Evolutionary conservation across 1,140 invertebrate species (phyloP), one percentile per base, ranked within the genome.

Genomic region (Cherax destructor): DNA sequence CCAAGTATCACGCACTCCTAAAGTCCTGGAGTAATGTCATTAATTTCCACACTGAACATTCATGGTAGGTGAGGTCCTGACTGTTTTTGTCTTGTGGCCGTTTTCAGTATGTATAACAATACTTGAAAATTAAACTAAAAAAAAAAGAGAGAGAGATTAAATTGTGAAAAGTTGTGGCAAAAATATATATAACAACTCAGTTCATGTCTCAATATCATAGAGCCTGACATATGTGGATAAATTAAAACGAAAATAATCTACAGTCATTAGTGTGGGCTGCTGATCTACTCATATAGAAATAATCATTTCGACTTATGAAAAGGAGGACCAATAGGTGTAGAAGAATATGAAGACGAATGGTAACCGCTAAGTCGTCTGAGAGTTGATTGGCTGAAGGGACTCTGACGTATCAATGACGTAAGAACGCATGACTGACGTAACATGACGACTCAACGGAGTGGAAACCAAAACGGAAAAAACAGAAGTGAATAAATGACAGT

Each of bases 1-100:
- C 90, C 90, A 91, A 91, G 90, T 91, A 91, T 91, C 90, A 91
- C 90, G 21, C 83, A 86, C 89, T 91, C 89, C 89, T 59, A 78
- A 74, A 91, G 79, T 91, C 85, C 61, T 83, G 90, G 90, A 91
- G 89, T 69, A 21, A 59, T n/a, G 52, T 41, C 65, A 61, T 65
- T 65, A 90, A 83, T 84, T 56, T 59, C 76, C 80, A 89, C 80
- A 89, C 87, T 74, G 76, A 80, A 89, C 87, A 89, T 83, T 59
- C 65, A 89, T 89, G 87, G 83, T 83, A 47, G 65, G 80, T 89
- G 78, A 83, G 69, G 79, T 89, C 69, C 59, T 49, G 79, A 89
- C 65, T 81, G 65, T 83, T 76, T 41, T 65, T 74, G 87, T 89
- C 78, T 50, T 72, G 80, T 89, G 69, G 78, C 86, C 16, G 50